Base-by-base conservation (phyloP, 2,888 invertebrate genomes). In the Globia sparganii region DNA sequence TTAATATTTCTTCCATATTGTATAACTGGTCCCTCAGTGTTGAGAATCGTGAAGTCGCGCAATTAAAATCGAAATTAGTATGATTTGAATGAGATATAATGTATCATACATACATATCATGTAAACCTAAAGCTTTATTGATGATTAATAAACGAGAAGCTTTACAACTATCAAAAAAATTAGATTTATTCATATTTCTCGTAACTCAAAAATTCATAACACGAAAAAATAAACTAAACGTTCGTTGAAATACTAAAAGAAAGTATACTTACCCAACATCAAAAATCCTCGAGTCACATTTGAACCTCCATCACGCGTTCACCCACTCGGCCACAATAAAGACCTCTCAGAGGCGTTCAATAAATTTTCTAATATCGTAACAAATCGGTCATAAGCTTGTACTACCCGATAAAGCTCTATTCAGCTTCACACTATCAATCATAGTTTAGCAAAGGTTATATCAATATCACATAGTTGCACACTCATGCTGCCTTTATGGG, bases 401-500 rank as follows among this genome's bases (percentile, higher is more conserved):
- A 91, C 90, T 90, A 91, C 90, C 88, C 88, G 93, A 94, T 95
- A 95, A 93, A 92, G 90, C 91, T 91, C 93, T 90, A 93, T 95
- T 95, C 93, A 93, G 87, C 86, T 83, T 88, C 86, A 89, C 92
- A 96, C 95, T 96, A 96, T 96, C 96, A 95, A 96, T 96, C 96
- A 96, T 96, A 94, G 94, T 95, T 95, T 93, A 93, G 92, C 90
- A 91, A 91, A 93, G 90, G 94, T 93, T 94, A 94, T 93, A 95
- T 94, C 95, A 95, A 96, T 96, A 95, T 93, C 91, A 88, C 88
- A 90, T 93, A 94, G 90, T 91, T 94, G 96, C 96, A 91, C 88
- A 92, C 91, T 96, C 96, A 96, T 88, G 86, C 87, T 88, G 91
- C 92, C 93, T 94, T 94, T 93, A 93, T 92, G 84, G 90, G 91